Conservation (phyloP, 1,140 invertebrate genomes). For the Pseudachorutes palmiensis region DNA sequence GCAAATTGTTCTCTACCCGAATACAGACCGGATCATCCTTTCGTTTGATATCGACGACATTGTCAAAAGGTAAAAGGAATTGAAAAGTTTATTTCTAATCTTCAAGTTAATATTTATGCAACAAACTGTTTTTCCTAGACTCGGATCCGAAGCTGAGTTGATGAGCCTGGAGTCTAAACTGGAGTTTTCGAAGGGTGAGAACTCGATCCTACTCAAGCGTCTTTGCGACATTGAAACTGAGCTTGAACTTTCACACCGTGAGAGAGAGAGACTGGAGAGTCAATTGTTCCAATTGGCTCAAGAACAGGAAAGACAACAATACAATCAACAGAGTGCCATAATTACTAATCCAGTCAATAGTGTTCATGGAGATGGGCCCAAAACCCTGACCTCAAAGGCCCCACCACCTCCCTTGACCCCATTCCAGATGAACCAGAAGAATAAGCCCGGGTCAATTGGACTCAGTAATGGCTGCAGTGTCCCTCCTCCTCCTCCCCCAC, state of each 20-base stretch:
- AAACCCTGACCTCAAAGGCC: not conserved
- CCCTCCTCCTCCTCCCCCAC: constrained; percentile 40
- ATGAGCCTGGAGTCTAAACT: constrained; percentile 51
- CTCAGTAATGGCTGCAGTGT: not conserved
- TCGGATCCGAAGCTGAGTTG: not conserved
- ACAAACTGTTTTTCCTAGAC: constrained; percentile 5
- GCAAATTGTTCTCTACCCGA: constrained; percentile 61
- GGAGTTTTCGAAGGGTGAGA: constrained; percentile 79
- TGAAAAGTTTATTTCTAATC: not conserved
- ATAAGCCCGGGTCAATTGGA: no score
- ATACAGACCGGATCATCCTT: constrained; percentile 21
- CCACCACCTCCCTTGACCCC: constrained; percentile 41
- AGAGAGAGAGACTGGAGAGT: constrained; percentile 53
- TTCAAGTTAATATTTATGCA: constrained; percentile 2
- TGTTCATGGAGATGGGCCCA: not conserved
- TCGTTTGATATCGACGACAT: constrained; percentile 23
- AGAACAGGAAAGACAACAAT: not conserved
- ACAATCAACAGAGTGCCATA: not conserved
- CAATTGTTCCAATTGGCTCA: not conserved
- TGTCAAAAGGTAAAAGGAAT: constrained; percentile 21
- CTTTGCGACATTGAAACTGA: constrained; percentile 89
- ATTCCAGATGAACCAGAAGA: no score
- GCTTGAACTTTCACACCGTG: constrained; percentile 74
- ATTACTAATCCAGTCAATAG: not conserved
- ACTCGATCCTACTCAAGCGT: constrained; percentile 72